Evolutionary conservation across 2,888 invertebrate species (phyloP).

Genomic region (Hoplodrina ambigua): DNA sequence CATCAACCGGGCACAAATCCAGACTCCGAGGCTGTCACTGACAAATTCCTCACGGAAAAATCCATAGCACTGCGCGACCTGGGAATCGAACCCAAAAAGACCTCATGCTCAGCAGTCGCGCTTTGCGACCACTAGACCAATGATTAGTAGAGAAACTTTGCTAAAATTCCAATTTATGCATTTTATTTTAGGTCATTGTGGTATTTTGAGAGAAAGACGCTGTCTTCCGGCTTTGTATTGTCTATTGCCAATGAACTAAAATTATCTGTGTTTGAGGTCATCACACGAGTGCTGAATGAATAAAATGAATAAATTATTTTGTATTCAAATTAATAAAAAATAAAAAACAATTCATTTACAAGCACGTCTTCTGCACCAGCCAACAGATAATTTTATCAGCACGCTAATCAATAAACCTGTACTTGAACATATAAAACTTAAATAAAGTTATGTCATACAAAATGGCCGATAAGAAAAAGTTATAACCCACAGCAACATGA

Average conservation of each 20-base stretch:
- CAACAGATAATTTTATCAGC: conserved; percentile 9
- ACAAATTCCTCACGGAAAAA: no score
- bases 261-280: no score
- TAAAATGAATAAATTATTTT: no score
- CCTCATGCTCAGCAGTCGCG: no score
- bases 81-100: no score
- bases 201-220: conserved; percentile 1
- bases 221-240: not conserved
- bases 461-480: conserved; percentile 17
- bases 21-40: no score
- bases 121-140: no score
- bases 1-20: no score
- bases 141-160: not conserved
- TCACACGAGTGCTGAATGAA: no score
- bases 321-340: no score
- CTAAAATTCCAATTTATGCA: not conserved
- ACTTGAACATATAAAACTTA: conserved; percentile 12
- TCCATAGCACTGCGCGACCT: no score
- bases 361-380: not conserved
- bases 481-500: not conserved
- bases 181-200: not conserved
- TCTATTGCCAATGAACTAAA: not conserved
- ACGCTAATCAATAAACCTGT: conserved; percentile 17
- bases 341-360: conserved; percentile 3
- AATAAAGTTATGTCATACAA: conserved; percentile 26